Percentiles rank a stretch among this genome's conserved stretches.
Evolutionary conservation across 2,888 invertebrate genomes (phyloP).

Genomic region (Leucozona laternaria): DNA sequence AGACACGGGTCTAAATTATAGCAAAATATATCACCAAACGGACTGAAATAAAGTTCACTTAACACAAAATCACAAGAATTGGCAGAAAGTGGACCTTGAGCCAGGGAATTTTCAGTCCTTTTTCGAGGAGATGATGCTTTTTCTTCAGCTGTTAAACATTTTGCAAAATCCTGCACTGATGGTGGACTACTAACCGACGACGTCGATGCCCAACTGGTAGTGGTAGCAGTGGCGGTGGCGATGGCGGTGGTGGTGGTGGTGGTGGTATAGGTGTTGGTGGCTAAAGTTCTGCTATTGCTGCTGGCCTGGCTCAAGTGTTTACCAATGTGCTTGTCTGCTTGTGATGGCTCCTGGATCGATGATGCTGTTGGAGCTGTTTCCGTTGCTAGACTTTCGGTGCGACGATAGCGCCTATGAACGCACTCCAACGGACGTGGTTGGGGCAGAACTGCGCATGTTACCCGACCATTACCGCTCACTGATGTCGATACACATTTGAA

Average conservation of each 20-base stretch:
- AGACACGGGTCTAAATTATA: slow-evolving; percentile 74
- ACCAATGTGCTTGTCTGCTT: slow-evolving; percentile 61
- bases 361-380: slow-evolving; percentile 74
- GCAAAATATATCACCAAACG: slow-evolving; percentile 70
- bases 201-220: slow-evolving; percentile 72
- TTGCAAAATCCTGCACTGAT: slow-evolving; percentile 77
- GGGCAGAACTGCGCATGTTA: slow-evolving; percentile 70
- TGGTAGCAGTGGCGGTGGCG: slow-evolving; percentile 57
- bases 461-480: slow-evolving; percentile 59
- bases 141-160: slow-evolving; percentile 77
- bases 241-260: slow-evolving; percentile 59
- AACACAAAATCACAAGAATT: slow-evolving; percentile 69
- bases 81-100: slow-evolving; percentile 58
- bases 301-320: slow-evolving; percentile 52
- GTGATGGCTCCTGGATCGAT: slow-evolving; percentile 77
- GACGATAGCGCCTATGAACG: slow-evolving; percentile 68
- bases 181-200: slow-evolving; percentile 70
- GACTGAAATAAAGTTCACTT: slow-evolving; percentile 73
- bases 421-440: slow-evolving; percentile 72
- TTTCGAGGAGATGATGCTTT: slow-evolving; percentile 53
- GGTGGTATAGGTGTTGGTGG: slow-evolving; percentile 20
- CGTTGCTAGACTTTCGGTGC: slow-evolving; percentile 51
- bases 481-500: slow-evolving; percentile 75
- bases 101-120: slow-evolving; percentile 69
- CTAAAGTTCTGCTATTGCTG: slow-evolving; percentile 23